phyloP scores from a whole-genome alignment of 2,888 invertebrate species.

The Cynaeus angustus region DNA sequence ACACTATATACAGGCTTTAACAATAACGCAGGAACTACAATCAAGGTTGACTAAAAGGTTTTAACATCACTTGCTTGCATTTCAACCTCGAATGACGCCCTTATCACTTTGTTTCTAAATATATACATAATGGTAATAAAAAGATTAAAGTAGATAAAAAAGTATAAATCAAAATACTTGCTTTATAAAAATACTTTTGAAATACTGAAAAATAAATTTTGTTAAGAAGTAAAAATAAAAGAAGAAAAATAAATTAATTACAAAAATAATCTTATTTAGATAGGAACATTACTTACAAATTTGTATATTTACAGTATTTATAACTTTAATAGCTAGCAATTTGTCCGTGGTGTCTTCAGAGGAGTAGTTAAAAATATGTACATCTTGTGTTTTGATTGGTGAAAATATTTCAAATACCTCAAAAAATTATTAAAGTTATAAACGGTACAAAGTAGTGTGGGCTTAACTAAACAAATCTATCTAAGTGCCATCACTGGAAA shows the following conservation, averaged over 20 bases:
- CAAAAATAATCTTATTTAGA: slow-evolving; percentile 47
- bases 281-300: slow-evolving; percentile 44
- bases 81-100: slow-evolving; percentile 22
- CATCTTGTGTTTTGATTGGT: neutral
- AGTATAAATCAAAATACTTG: slow-evolving; percentile 46
- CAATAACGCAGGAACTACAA: slow-evolving; percentile 30
- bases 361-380: slow-evolving; percentile 3
- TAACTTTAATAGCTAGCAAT: slow-evolving; percentile 36
- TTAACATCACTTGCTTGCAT: neutral
- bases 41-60: slow-evolving; percentile 23
- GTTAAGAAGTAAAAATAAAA: slow-evolving; percentile 49
- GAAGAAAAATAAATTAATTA: slow-evolving; percentile 51
- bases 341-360: slow-evolving; percentile 5
- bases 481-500: slow-evolving; percentile 24
- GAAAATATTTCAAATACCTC: slow-evolving; percentile 2
- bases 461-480: slow-evolving; percentile 5
- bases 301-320: slow-evolving; percentile 32
- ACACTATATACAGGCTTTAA: slow-evolving; percentile 13
- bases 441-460: slow-evolving; percentile 25
- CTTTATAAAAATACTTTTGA: slow-evolving; percentile 55
- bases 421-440: slow-evolving; percentile 29
- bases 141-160: slow-evolving; percentile 31
- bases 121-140: slow-evolving; percentile 11
- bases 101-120: slow-evolving; percentile 17
- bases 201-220: slow-evolving; percentile 57